These are phyloP conservation scores for Papilio dardanus DNA, from an alignment of 1,140 invertebrate genomes.

Conservation along the genomic window DNA sequence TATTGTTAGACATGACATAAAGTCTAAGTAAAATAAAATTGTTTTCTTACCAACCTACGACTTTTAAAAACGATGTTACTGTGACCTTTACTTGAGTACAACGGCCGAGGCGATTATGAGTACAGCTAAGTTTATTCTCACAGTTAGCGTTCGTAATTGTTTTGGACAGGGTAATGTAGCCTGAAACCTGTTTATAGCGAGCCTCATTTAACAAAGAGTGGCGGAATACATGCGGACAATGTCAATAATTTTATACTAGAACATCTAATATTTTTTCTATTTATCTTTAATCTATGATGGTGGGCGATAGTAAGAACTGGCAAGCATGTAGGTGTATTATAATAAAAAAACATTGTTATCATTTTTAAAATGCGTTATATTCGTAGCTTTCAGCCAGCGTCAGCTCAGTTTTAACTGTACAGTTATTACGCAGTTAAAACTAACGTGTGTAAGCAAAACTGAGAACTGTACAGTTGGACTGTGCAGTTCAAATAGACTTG, in stretches of 20 bases:
- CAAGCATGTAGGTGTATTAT: no score
- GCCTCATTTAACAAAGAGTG: constrained; percentile 7
- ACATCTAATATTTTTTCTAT: not conserved
- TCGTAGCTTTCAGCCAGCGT: no score
- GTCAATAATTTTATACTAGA: no score
- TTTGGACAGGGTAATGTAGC: constrained; percentile 50
- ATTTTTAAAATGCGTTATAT: no score
- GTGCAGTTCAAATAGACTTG: no score
- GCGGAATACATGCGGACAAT: not conserved
- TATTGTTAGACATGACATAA: not conserved
- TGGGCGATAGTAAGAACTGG: no score
- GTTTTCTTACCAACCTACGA: constrained; percentile 19
- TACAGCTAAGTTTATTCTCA: constrained; percentile 53
- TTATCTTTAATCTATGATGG: not conserved
- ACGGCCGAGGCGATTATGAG: constrained; percentile 46
- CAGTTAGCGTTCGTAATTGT: constrained; percentile 55
- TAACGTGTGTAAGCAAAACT: no score
- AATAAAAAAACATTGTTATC: no score
- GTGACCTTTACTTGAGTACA: constrained; percentile 43
- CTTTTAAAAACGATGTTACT: constrained; percentile 37
- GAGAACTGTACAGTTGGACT: no score
- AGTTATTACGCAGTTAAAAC: no score
- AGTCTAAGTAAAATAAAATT: constrained; percentile 6
- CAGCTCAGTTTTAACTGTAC: no score
- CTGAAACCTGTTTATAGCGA: constrained; percentile 23